Evolutionary conservation across 2,113 vertebrate genomes (phyloP), one percentile per base, ranked within the genome.

Genomic region (Saguinus midas): DNA sequence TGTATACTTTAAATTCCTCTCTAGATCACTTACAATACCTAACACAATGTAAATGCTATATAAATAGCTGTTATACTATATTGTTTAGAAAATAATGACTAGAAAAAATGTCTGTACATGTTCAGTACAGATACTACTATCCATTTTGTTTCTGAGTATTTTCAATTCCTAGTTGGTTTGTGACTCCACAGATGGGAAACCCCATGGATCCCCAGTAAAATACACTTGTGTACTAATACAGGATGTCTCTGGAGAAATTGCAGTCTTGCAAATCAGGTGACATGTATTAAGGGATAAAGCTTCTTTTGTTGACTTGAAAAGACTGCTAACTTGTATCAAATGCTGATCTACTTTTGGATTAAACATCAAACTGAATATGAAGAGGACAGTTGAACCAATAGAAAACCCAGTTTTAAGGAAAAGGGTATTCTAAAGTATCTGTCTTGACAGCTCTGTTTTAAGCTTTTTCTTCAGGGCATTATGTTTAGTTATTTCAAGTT

Each of bases 401-500:
- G 3, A 35, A n/a, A 86, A 81, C 2, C 6, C 4, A 73, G 18
- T 50, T 94, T 76, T 90, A 61, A 80, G 37, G 14, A 32, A 91
- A 87, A 72, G 10, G 8, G 1, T 64, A 6, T 17, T 90, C 43
- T 87, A 11, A 92, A 81, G 12, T 76, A 58, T 87, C 70, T 95
- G 45, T 96, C 68, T n/a, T 85, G 50, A 84, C 32, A 87, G 45
- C 4, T 85, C 27, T 70, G 50, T 92, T 45, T 95, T 94, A 50
- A 94, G 18, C 32, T 93, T 95, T 96, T 96, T 73, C 72, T 94
- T 87, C 5, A 43, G 70, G 82, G 27, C 52, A 68, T 96, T 90
- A 66, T 82, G 81, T 64, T 87, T 94, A 95, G 40, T 92, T 52
- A 92, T 90, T 95, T 90, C 25, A 87, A 90, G 48, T 87, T 91